Evolutionary conservation across 2,113 vertebrate genomes (phyloP).

Genomic region (Phocoena sinus): DNA sequence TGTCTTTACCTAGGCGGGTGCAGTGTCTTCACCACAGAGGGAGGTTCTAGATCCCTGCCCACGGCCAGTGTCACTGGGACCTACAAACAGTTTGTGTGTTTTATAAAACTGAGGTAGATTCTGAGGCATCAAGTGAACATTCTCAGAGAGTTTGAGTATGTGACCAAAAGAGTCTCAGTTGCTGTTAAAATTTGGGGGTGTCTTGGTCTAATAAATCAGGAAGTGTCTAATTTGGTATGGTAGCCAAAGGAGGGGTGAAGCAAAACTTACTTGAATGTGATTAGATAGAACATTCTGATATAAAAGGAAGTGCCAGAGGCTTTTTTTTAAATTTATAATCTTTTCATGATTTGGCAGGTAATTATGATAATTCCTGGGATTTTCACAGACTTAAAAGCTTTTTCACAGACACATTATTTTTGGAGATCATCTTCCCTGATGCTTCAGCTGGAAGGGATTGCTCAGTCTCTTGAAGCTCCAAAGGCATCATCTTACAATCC

Average conservation of each 20-base stretch:
- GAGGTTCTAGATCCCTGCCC: background rate
- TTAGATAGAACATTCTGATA: background rate
- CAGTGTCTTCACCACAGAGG: background rate
- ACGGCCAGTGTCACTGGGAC: no score
- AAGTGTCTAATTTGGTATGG: background rate
- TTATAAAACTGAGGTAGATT: background rate
- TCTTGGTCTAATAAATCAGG: background rate
- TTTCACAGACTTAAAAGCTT: slow-evolving; percentile 52
- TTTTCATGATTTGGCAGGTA: slow-evolving; percentile 49
- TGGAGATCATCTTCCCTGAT: slow-evolving; percentile 2
- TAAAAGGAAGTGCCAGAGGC: background rate
- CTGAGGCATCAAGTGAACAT: background rate
- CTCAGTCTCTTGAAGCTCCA: background rate
- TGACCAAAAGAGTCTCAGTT: background rate
- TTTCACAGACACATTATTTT: slow-evolving; percentile 39
- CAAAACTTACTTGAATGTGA: background rate
- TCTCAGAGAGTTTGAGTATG: background rate
- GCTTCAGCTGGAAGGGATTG: slow-evolving; percentile 29
- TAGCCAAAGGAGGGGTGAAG: background rate
- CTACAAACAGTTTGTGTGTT: background rate
- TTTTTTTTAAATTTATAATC: background rate
- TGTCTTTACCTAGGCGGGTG: background rate
- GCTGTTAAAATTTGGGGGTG: background rate
- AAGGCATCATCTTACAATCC: background rate
- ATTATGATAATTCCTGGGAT: slow-evolving; percentile 45